Conservation (phyloP, 2,888 invertebrate species). For the Conops quadrifasciatus region DNA sequence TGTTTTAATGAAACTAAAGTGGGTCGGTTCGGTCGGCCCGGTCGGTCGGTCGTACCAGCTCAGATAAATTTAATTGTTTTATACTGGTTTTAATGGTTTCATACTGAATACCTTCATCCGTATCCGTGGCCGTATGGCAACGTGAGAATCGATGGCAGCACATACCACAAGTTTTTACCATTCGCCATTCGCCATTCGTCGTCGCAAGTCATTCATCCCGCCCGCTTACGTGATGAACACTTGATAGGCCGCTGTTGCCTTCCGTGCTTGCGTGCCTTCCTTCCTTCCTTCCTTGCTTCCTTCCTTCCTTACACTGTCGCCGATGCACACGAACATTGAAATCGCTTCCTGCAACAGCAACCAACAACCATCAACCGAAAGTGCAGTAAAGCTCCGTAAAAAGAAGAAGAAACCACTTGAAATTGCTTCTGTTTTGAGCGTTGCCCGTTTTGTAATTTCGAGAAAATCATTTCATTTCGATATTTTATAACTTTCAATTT, state of each 20-base stretch:
- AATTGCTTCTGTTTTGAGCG: conserved; percentile 31
- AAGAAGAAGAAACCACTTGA: no score
- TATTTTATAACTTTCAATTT: conserved; percentile 36
- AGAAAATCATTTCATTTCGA: conserved; percentile 33
- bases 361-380: background rate
- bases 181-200: no score
- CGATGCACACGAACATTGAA: background rate
- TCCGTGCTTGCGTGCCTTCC: background rate
- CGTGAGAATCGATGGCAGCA: no score
- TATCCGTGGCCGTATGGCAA: no score
- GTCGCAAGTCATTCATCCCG: background rate
- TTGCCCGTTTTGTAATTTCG: conserved; percentile 23
- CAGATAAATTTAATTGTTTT: no score
- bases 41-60: no score
- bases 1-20: no score
- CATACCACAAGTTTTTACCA: no score
- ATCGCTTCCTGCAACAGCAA: conserved; percentile 9
- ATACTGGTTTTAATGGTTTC: no score
- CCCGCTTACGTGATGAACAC: background rate
- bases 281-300: background rate
- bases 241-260: background rate
- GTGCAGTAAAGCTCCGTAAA: no score
- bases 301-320: background rate
- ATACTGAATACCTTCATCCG: no score
- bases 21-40: no score